A percentile compares a stretch with the other conserved stretches of the same genome.
These are phyloP conservation scores for Leptinotarsa lineolata DNA, from an alignment of 1,140 invertebrate species.

Conservation along the genomic window DNA sequence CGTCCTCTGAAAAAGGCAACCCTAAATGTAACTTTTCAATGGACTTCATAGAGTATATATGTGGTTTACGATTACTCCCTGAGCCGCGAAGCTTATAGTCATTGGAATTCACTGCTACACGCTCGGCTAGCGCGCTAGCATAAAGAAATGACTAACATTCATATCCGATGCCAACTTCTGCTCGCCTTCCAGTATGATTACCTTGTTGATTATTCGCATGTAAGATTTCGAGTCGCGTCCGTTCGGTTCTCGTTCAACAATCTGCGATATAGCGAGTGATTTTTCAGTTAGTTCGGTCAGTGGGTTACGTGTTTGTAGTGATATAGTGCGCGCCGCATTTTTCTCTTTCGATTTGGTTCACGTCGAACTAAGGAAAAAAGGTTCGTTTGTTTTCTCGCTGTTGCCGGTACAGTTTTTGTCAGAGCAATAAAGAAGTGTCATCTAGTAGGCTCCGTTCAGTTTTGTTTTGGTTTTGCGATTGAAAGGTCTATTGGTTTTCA, in stretches of 20 bases:
- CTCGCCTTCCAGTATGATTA: conserved; percentile 6
- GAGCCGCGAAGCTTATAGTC: not conserved
- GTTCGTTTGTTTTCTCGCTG: not conserved
- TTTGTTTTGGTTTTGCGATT: conserved; percentile 6
- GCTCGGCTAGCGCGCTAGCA: not conserved
- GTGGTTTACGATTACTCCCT: too few relatives aligned
- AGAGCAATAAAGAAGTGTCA: not conserved
- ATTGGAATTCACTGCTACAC: not conserved
- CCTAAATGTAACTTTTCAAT: too few relatives aligned
- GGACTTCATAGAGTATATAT: too few relatives aligned
- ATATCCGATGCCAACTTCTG: not conserved
- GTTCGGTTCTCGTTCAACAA: conserved; percentile 7
- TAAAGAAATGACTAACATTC: conserved; percentile 2
- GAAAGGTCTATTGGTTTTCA: not conserved
- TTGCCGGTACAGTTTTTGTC: not conserved
- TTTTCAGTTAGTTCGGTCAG: conserved; percentile 8
- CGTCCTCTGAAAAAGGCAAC: too few relatives aligned
- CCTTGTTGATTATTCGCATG: conserved; percentile 5
- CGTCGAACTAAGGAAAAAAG: not conserved
- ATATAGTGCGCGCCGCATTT: not conserved
- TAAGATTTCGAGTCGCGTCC: not conserved
- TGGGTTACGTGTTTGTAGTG: not conserved
- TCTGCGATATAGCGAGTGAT: conserved; percentile 7
- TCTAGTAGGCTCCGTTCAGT: not conserved
- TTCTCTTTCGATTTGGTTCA: not conserved